Evolutionary conservation across 2,113 vertebrate species (phyloP).

Genomic region (Plestiodon gilberti): DNA sequence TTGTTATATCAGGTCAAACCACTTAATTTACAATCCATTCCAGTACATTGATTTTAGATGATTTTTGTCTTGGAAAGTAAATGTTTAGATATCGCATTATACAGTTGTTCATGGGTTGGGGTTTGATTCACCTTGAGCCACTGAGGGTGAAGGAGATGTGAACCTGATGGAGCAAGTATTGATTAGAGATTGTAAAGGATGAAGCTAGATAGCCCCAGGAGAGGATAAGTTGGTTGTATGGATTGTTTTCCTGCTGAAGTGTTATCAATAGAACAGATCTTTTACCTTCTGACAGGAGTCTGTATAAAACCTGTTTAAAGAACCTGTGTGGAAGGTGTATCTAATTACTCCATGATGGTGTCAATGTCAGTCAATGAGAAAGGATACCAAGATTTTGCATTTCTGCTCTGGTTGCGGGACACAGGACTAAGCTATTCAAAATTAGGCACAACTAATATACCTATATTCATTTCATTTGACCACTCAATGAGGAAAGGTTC

Average conservation of each 20-base stretch:
- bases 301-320: conserved; percentile 7
- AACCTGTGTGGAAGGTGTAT: not conserved
- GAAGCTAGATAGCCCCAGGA: conserved; percentile 4
- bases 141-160: conserved; percentile 1
- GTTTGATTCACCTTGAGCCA: conserved; percentile 26
- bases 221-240: conserved; percentile 4
- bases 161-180: conserved; percentile 21
- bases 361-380: not conserved
- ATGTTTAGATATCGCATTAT: conserved; percentile 12
- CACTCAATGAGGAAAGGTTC: no score
- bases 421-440: no score
- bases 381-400: no score
- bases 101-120: not conserved
- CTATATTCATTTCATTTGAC: no score
- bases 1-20: not conserved
- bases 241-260: conserved; percentile 20
- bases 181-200: conserved; percentile 17
- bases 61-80: not conserved
- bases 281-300: conserved; percentile 20
- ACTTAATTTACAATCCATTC: not conserved
- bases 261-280: conserved; percentile 19
- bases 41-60: conserved; percentile 9
- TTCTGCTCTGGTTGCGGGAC: no score
- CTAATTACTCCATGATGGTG: not conserved
- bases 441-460: no score